Percentiles rank a stretch among this genome's conserved stretches.
Evolutionary conservation across 2,888 invertebrate genomes (phyloP).

Genomic region (Caenorhabditis doughertyi): DNA sequence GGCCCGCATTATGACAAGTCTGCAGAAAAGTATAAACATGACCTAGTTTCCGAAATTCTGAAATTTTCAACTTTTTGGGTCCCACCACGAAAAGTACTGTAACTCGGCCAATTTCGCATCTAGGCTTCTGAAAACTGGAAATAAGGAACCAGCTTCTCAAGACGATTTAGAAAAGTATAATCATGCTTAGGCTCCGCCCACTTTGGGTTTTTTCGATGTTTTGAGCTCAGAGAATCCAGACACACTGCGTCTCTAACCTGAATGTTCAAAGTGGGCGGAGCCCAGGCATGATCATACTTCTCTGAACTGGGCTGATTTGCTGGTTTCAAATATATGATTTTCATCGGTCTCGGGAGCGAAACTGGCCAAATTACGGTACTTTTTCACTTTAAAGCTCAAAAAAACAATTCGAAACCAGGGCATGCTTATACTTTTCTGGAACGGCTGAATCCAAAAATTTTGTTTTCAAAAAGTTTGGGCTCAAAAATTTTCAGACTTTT

Average conservation of each 20-base stretch:
- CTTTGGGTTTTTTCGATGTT: not conserved
- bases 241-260: no score
- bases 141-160: not conserved
- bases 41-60: not conserved
- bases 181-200: not conserved
- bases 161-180: not conserved
- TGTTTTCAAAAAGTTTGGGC: not conserved
- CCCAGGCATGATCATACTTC: not conserved
- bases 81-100: not conserved
- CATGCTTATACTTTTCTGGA: not conserved
- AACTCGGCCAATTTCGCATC: not conserved
- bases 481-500: constrained; percentile 10
- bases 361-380: not conserved
- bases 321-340: not conserved
- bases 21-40: not conserved
- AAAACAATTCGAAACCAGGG: not conserved
- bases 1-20: no score
- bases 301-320: not conserved
- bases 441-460: not conserved
- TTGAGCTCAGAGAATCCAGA: not conserved
- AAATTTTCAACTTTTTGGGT: not conserved
- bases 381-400: not conserved
- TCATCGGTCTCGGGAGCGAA: not conserved
- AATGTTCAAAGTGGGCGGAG: not conserved
- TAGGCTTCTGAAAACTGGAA: not conserved